These are phyloP conservation scores for Empidonax alnorum DNA, from an alignment of 2,113 vertebrate genomes.

Conservation along the genomic window DNA sequence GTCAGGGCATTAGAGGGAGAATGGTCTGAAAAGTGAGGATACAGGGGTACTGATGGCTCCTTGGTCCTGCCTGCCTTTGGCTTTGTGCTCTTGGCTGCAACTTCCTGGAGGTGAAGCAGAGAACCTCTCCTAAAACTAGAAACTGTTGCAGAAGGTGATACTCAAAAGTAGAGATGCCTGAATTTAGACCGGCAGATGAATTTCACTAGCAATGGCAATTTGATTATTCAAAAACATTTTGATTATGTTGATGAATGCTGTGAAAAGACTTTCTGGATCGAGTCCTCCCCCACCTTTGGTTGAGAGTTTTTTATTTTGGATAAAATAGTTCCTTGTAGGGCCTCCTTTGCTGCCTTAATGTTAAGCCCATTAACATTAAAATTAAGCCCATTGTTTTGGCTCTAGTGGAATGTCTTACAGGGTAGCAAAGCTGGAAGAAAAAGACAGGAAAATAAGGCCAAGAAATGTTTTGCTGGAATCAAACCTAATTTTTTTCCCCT, in stretches of 20 bases:
- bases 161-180: not conserved
- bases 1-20: not conserved
- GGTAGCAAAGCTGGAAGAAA: not conserved
- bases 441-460: not conserved
- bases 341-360: not conserved
- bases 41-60: not conserved
- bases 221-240: not conserved
- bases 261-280: not conserved
- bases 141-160: not conserved
- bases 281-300: not conserved
- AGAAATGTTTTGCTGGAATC: not conserved
- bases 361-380: not conserved
- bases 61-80: not conserved
- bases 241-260: not conserved
- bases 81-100: not conserved
- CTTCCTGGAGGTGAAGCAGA: not conserved
- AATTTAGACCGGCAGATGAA: not conserved
- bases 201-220: not conserved
- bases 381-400: not conserved
- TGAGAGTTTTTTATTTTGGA: not conserved
- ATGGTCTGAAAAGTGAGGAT: not conserved
- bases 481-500: not conserved
- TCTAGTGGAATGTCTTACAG: not conserved
- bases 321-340: not conserved
- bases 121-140: not conserved